Evolutionary conservation across 2,797 vertebrate genomes (phyloP).

Genomic region (Thaleichthys pacificus): DNA sequence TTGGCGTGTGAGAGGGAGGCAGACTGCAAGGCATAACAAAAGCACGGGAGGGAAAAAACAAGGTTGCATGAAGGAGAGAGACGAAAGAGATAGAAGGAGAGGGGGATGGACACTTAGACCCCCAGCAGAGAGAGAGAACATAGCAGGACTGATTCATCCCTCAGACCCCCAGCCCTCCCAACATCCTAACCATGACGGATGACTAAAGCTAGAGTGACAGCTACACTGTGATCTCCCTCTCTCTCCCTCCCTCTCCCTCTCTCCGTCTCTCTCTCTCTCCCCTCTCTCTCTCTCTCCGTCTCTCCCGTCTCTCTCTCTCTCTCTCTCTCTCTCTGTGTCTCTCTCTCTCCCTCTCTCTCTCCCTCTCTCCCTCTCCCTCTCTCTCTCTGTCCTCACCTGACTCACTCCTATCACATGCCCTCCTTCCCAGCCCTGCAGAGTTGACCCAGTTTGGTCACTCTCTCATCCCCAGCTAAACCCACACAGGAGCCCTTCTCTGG

Average conservation of each 20-base stretch:
- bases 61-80: neutral
- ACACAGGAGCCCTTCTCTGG: neutral
- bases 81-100: neutral
- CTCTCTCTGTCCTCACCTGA: too few relatives aligned
- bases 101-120: neutral
- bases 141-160: neutral
- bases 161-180: neutral
- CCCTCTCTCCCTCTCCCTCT: too few relatives aligned
- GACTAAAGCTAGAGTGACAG: neutral
- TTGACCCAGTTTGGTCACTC: neutral
- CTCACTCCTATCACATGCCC: too few relatives aligned
- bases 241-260: too few relatives aligned
- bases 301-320: too few relatives aligned
- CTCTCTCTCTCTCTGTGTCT: too few relatives aligned
- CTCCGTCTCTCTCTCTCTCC: too few relatives aligned
- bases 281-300: too few relatives aligned
- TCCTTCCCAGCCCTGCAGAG: neutral
- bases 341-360: too few relatives aligned
- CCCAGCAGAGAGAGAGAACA: neutral
- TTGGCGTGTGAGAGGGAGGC: neutral
- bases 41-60: neutral
- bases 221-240: neutral
- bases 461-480: neutral
- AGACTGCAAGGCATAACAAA: neutral
- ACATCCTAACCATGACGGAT: neutral